Evolutionary conservation across 2,113 vertebrate species (phyloP), one percentile per base, ranked within the genome.

Genomic region (Trogon surrucura): DNA sequence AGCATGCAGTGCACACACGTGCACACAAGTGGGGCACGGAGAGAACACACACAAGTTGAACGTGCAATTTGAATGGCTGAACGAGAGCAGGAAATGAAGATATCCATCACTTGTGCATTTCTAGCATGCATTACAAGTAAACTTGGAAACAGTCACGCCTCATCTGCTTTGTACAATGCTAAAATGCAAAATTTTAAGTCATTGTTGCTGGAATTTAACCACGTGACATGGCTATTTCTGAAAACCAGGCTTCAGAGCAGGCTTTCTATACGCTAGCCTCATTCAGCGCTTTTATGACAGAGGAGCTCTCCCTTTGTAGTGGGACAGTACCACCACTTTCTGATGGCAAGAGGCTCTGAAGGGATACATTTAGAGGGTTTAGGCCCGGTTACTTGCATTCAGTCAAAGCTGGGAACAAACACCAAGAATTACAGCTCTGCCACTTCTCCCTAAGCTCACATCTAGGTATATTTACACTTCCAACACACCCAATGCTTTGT

Each of bases 121-220:
- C 57, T 19, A 72, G 79, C 41, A 61, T 47, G 71, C 44, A 34
- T 60, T 84, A 60, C 77, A 80, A 89, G 83, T 53, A 71, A n/a
- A 51, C 38, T 60, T 90, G 34, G 70, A 79, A 89, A 93, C 3
- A 0, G 83, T 57, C 57, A 96, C 2, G 2, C 77, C 75, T 93
- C 65, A 88, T 27, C 57, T 86, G 91, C 74, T 93, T 56, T 57
- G 56, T 32, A 89, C 81, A 88, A 87, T 77, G 66, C 54, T 73
- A 72, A 89, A 92, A 88, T 26, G 27, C 70, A 89, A 82, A 69
- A 82, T 69, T 72, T 84, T 27, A 83, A 88, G 91, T 89, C 41
- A 73, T 29, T 74, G 69, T 71, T 0, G 0, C n/a, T 61, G 15
- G 50, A 36, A 54, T 85, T 82, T 79, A 94, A 94, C 79, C 77